Evolutionary conservation across 2,797 vertebrate species (phyloP).

Genomic region (Xiphophorus birchmanni): DNA sequence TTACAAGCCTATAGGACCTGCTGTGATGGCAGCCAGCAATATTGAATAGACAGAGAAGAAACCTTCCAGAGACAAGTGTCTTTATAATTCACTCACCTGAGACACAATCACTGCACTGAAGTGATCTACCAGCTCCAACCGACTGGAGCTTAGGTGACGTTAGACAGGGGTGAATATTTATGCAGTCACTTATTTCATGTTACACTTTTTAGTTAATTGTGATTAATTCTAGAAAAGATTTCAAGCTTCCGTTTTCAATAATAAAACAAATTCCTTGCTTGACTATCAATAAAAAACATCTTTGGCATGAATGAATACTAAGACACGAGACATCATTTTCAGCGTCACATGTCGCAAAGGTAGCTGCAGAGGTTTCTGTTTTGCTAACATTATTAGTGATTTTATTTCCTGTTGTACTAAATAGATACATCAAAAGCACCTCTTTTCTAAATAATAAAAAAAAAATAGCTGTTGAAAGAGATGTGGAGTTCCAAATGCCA

Average conservation of each 20-base stretch:
- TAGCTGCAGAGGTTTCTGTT: neutral
- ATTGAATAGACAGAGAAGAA: neutral
- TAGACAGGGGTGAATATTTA: neutral
- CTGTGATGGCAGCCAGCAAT: neutral
- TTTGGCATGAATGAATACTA: neutral
- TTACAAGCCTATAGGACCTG: neutral
- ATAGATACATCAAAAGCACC: neutral
- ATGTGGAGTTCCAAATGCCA: slow-evolving; percentile 46
- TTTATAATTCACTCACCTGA: neutral
- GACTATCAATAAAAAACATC: slow-evolving; percentile 18
- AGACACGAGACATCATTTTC: neutral
- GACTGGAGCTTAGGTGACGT: neutral
- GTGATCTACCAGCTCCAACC: neutral
- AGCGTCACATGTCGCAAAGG: neutral
- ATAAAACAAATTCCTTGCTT: slow-evolving; percentile 36
- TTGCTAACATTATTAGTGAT: neutral
- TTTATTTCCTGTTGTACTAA: neutral
- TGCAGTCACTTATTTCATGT: neutral
- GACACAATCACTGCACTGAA: neutral
- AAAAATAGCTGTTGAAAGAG: slow-evolving; percentile 29
- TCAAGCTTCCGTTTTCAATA: slow-evolving; percentile 52
- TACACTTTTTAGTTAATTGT: neutral
- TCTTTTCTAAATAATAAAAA: slow-evolving; percentile 28
- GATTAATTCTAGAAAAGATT: slow-evolving; percentile 34
- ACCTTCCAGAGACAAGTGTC: neutral